Percentiles rank a stretch among this genome's conserved stretches.
phyloP scores from a whole-genome alignment of 1,140 invertebrate genomes.

The Lordiphosa clarofinis region DNA sequence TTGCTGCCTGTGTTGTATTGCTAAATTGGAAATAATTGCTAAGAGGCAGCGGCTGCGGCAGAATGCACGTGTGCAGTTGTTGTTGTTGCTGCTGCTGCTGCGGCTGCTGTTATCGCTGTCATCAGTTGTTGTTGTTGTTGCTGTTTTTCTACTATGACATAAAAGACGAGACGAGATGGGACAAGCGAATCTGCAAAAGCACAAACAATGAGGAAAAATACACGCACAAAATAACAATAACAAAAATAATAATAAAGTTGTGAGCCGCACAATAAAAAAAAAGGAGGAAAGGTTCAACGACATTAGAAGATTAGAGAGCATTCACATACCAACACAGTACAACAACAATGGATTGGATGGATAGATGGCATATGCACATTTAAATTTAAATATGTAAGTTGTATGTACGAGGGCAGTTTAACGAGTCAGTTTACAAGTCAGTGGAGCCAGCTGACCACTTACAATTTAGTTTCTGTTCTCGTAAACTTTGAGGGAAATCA shows the following conservation, averaged over 20 bases:
- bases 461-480: too few relatives aligned
- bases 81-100: slow-evolving; percentile 22
- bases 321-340: slow-evolving; percentile 36
- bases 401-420: not conserved
- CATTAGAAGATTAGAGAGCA: slow-evolving; percentile 69
- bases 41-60: slow-evolving; percentile 41
- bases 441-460: too few relatives aligned
- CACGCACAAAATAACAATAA: slow-evolving; percentile 32
- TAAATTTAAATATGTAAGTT: slow-evolving; percentile 59
- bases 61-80: slow-evolving; percentile 70
- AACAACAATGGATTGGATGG: slow-evolving; percentile 18
- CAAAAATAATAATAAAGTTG: slow-evolving; percentile 65
- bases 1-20: slow-evolving; percentile 55
- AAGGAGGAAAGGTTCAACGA: slow-evolving; percentile 62
- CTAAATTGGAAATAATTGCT: slow-evolving; percentile 77
- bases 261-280: slow-evolving; percentile 50
- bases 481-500: too few relatives aligned
- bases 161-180: slow-evolving; percentile 20
- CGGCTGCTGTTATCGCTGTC: slow-evolving; percentile 61
- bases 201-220: slow-evolving; percentile 50
- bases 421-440: too few relatives aligned
- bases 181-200: slow-evolving; percentile 35
- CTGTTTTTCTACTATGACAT: slow-evolving; percentile 57
- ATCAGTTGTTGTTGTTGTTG: slow-evolving; percentile 55
- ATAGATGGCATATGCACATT: slow-evolving; percentile 55